Conservation (phyloP, 2,888 invertebrate species). For the Drosophila gaucha region DNA sequence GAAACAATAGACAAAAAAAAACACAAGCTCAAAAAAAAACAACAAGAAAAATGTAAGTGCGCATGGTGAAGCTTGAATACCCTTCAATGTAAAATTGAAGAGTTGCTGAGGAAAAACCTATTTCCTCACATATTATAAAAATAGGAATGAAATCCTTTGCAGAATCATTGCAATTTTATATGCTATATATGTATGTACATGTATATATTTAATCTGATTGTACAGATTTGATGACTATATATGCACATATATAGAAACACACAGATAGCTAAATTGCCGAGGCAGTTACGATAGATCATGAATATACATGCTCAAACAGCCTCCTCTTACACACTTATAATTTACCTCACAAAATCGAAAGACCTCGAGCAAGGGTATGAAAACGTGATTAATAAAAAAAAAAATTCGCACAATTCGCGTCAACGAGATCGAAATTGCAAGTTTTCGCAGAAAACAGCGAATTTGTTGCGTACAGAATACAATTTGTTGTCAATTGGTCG, state of each 20-base stretch:
- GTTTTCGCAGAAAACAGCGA: constrained; percentile 5
- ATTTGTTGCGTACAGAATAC: neutral
- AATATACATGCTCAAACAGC: neutral
- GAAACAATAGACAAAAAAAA: neutral
- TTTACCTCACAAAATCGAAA: neutral
- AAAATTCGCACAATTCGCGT: neutral
- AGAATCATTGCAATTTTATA: neutral
- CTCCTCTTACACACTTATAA: neutral
- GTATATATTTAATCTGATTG: neutral
- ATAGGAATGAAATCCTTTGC: no score
- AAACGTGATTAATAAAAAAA: constrained; percentile 29
- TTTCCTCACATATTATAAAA: no score
- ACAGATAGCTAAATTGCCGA: neutral
- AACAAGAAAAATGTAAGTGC: neutral
- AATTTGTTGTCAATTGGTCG: neutral
- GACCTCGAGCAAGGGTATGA: neutral
- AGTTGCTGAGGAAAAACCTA: no score
- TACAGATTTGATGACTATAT: neutral
- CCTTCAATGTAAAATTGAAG: neutral
- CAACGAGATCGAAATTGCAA: neutral
- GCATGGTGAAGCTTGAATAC: neutral
- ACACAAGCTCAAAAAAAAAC: no score
- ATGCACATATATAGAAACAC: neutral
- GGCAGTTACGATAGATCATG: neutral
- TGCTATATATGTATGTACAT: no score